These are phyloP conservation scores for Paguma larvata DNA, from an alignment of 2,797 vertebrate genomes.

Conservation along the genomic window DNA sequence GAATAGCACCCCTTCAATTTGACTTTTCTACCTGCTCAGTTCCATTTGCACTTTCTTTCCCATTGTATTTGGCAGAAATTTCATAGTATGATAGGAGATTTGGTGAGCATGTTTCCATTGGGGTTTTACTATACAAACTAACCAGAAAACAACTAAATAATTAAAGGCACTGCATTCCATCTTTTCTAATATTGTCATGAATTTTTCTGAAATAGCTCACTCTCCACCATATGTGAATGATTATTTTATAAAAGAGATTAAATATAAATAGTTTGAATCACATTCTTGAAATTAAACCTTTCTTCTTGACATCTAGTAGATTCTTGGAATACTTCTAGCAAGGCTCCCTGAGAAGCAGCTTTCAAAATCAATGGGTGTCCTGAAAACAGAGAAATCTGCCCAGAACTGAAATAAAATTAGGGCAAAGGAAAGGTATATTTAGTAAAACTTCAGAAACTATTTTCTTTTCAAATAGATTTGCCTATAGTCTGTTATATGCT, in stretches of 20 bases:
- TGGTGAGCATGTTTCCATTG: not conserved
- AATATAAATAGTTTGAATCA: conserved; percentile 22
- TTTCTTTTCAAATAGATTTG: conserved; percentile 35
- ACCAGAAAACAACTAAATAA: not conserved
- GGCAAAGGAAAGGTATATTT: conserved; percentile 15
- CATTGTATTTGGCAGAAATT: conserved; percentile 13
- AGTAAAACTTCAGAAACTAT: conserved; percentile 26
- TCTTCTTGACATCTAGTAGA: conserved; percentile 65
- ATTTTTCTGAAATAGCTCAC: conserved; percentile 37
- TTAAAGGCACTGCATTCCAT: not conserved
- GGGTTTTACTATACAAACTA: not conserved
- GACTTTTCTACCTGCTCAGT: not conserved
- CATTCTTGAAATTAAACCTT: conserved; percentile 48
- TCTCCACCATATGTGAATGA: not conserved
- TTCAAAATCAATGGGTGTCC: not conserved
- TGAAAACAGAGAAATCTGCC: conserved; percentile 33
- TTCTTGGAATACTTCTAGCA: conserved; percentile 39
- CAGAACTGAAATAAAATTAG: not conserved
- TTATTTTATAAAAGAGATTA: conserved; percentile 38
- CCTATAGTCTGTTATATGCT: not conserved
- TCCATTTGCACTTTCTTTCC: not conserved
- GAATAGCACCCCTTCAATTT: conserved; percentile 7
- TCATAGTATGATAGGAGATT: not conserved
- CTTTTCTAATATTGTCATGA: conserved; percentile 36
- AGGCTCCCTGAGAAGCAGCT: not conserved